Base-by-base conservation (phyloP, 2,888 invertebrate species). In the Atherix ibis region DNA sequence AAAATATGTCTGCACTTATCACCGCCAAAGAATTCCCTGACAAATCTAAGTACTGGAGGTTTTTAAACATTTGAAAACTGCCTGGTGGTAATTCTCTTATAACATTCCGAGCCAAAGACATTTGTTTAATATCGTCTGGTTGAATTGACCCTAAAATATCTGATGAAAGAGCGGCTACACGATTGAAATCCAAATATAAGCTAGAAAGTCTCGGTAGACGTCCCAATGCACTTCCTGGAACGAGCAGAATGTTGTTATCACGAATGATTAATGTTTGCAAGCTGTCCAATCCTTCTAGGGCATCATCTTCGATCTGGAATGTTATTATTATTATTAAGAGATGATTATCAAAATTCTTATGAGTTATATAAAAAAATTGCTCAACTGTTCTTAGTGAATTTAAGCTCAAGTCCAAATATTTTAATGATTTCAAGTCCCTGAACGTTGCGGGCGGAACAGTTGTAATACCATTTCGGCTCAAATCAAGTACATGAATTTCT, bases 211-310 rank as follows among this genome's bases (percentile, higher is more conserved):
- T 73, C 1, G 83, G 79, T 10, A 89, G 57, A n/a, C 81, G 71
- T 5, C 80, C 79, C 4, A 89, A 62, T 1, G 88, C 85, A 27
- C 79, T 76, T 1, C 83, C 80, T 1, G 89, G 91, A 26, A 89
- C 76, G 2, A 85, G 63, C 1, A 89, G 66, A 35, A 91, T 82
- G 43, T 88, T 87, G 60, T 91, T 89, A 55, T 91, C 89, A 46
- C 78, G 75, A 8, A 91, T 65, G 18, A 81, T 73, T 2, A 91
- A 63, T 24, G 76, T 76, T 54, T 81, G 74, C 12, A 91, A 62
- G 44, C 70, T 78, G 19, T 73, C 70, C 41, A 89, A 58, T 1
- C 88, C 88, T 51, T 85, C 83, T 48, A 89, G 79, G 0, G 84
- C 81, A 43, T 84, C 83, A 47, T 85, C 85, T 62, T 88, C 87